Conservation (phyloP, 2,113 vertebrate species). For the Pseudolaguvia tuberculata region DNA sequence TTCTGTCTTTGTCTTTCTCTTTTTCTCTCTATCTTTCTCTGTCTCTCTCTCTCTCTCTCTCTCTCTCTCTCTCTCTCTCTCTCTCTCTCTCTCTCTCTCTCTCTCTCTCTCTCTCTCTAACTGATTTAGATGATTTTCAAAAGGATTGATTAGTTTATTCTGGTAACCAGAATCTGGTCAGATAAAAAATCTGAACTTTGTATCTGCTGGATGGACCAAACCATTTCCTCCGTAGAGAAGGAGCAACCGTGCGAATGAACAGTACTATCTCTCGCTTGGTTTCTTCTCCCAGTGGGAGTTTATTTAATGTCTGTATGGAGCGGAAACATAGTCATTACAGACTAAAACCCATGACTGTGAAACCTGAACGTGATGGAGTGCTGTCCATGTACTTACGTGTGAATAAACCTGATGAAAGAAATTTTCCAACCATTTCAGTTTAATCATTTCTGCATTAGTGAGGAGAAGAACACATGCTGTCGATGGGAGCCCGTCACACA, state of each 20-base stretch:
- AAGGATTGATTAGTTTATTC: no score
- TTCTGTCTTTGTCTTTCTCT: no score
- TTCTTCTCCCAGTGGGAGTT: not conserved
- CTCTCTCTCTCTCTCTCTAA: no score
- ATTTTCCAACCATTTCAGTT: not conserved
- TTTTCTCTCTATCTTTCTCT: no score
- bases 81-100: no score
- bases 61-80: no score
- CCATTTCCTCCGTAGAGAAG: not conserved
- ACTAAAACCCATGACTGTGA: not conserved
- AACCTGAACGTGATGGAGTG: not conserved
- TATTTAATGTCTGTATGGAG: not conserved
- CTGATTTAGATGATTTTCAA: no score
- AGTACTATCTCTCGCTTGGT: not conserved
- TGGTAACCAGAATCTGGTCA: not conserved
- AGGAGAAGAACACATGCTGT: not conserved
- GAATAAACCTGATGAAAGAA: no score
- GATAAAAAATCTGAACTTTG: not conserved
- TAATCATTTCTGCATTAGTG: not conserved
- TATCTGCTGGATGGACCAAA: not conserved
- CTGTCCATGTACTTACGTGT: no score
- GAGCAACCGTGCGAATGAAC: not conserved
- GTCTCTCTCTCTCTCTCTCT: no score
- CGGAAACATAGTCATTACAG: not conserved
- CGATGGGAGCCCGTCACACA: not conserved